phyloP scores from a whole-genome alignment of 2,113 vertebrate species.

The Shinisaurus crocodilurus region DNA sequence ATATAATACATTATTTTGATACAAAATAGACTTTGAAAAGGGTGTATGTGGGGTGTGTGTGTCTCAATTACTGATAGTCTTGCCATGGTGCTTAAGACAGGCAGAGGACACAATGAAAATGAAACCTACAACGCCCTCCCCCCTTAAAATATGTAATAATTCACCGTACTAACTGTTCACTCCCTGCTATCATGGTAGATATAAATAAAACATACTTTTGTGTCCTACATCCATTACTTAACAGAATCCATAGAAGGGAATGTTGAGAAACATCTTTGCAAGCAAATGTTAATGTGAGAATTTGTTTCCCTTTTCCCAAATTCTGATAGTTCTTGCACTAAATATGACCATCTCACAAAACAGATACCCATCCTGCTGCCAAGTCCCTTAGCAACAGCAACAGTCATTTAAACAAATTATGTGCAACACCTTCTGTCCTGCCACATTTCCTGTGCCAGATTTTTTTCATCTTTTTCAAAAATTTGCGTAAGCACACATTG shows the following conservation, averaged over 20 bases:
- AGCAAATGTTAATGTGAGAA: background rate
- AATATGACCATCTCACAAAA: background rate
- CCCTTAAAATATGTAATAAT: background rate
- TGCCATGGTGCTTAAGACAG: background rate
- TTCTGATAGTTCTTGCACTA: background rate
- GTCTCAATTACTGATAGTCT: background rate
- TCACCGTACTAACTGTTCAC: background rate
- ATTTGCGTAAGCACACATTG: background rate
- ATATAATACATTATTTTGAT: background rate
- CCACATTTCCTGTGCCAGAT: background rate
- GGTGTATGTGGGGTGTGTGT: too few species aligned
- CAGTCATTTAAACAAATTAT: background rate
- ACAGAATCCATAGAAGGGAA: background rate
- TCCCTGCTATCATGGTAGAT: background rate
- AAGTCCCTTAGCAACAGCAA: constrained; percentile 1
- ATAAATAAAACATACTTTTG: background rate
- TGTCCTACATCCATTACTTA: too few species aligned
- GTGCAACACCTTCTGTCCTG: background rate
- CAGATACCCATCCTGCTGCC: background rate
- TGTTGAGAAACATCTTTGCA: background rate
- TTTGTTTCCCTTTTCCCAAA: too few species aligned
- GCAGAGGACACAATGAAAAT: background rate
- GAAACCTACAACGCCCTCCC: background rate
- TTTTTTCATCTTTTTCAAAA: background rate
- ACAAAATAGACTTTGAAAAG: background rate